A percentile compares a stretch with the other conserved stretches of the same genome.
Conservation (phyloP, 1,140 invertebrate genomes). For the Lethocerus indicus region DNA sequence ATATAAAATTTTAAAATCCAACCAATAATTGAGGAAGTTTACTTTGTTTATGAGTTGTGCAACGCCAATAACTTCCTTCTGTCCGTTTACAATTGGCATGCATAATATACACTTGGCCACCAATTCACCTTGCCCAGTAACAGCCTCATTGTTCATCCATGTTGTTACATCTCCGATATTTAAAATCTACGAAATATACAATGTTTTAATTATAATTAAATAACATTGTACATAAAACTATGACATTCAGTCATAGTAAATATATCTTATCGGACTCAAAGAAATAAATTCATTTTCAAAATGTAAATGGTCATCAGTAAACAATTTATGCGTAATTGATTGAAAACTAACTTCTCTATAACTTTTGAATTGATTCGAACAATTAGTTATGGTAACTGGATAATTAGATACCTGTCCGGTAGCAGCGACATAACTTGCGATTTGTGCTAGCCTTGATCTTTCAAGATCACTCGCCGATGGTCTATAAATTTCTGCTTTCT, state of each 20-base stretch:
- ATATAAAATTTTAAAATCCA: too few relatives aligned
- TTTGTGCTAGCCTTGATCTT: constrained; percentile 43
- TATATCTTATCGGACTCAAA: too few relatives aligned
- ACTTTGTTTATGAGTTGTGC: constrained; percentile 90
- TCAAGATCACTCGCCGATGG: constrained; percentile 33
- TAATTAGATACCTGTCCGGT: constrained; percentile 38
- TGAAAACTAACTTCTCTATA: too few relatives aligned
- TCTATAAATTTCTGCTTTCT: constrained; percentile 33
- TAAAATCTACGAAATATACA: constrained; percentile 34
- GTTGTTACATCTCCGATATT: constrained; percentile 64
- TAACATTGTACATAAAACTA: not conserved
- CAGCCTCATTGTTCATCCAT: constrained; percentile 36
- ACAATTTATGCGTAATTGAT: too few relatives aligned
- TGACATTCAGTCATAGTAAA: too few relatives aligned
- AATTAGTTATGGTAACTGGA: not conserved
- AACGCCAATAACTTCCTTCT: constrained; percentile 75
- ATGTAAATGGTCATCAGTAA: too few relatives aligned
- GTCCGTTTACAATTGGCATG: constrained; percentile 83
- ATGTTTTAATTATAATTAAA: not conserved
- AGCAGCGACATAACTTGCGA: constrained; percentile 63
- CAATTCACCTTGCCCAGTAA: constrained; percentile 35
- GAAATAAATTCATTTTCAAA: too few relatives aligned
- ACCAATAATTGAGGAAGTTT: too few relatives aligned
- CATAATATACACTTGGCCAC: constrained; percentile 58
- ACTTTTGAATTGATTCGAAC: not conserved